Evolutionary conservation across 2,113 vertebrate species (phyloP).

Genomic region (Fregata magnificens): DNA sequence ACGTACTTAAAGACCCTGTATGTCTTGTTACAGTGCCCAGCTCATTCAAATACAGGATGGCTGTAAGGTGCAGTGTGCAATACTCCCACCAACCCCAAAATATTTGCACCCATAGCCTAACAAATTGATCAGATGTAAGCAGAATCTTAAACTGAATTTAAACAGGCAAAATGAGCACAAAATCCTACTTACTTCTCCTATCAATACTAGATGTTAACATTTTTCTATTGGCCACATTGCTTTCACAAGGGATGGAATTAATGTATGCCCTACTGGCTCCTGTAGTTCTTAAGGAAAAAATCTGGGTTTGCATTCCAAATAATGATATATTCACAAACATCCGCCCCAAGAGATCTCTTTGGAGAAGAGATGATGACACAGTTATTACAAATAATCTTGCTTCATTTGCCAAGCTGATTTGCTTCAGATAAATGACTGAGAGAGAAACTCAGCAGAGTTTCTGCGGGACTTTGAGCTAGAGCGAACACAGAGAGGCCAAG

Average conservation of each 20-base stretch:
- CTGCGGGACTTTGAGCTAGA: not conserved
- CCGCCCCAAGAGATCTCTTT: not conserved
- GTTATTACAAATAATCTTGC: not conserved
- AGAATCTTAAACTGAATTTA: not conserved
- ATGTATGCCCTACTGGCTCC: not conserved
- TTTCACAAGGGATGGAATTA: not conserved
- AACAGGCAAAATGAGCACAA: not conserved
- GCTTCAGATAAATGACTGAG: not conserved
- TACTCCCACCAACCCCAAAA: not conserved
- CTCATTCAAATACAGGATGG: not conserved
- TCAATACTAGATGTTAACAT: not conserved
- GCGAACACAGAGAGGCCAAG: not conserved
- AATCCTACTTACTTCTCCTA: not conserved
- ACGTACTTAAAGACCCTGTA: not conserved
- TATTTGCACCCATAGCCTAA: not conserved
- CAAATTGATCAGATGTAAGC: not conserved
- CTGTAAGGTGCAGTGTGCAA: not conserved
- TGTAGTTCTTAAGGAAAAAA: not conserved
- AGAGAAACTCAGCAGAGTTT: not conserved
- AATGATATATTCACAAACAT: not conserved
- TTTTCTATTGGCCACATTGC: not conserved
- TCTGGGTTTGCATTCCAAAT: not conserved
- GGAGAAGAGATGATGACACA: not conserved
- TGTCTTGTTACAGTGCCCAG: not conserved
- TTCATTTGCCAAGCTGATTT: not conserved